These are phyloP conservation scores for Nomada lathburiana DNA, from an alignment of 2,888 invertebrate genomes.

Conservation along the genomic window DNA sequence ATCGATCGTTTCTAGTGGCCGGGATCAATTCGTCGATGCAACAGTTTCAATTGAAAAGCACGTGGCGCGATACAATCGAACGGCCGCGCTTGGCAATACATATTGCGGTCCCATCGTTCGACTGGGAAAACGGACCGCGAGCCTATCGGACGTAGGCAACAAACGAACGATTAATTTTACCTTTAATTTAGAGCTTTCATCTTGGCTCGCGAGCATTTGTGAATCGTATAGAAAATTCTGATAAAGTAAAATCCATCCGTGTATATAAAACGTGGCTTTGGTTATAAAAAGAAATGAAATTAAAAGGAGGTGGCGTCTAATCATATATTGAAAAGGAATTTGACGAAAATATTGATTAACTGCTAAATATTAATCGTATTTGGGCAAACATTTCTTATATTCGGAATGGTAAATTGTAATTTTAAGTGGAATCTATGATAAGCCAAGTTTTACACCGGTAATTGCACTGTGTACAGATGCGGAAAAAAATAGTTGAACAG, in stretches of 20 bases:
- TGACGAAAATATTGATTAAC: too few relatives aligned
- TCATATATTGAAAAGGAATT: too few relatives aligned
- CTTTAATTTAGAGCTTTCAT: constrained; percentile 33
- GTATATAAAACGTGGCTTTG: neutral
- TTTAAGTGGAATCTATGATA: too few relatives aligned
- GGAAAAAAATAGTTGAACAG: neutral
- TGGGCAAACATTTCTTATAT: too few relatives aligned
- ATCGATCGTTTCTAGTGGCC: constrained; percentile 4
- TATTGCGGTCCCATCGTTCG: neutral
- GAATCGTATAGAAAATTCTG: neutral
- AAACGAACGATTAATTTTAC: constrained; percentile 35
- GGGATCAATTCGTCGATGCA: constrained; percentile 42
- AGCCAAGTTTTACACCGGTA: neutral
- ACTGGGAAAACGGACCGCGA: neutral
- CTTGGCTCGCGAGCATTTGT: constrained; percentile 6
- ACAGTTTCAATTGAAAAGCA: constrained; percentile 37
- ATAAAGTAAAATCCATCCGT: too few relatives aligned
- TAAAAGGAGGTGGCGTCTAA: neutral
- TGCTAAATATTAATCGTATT: too few relatives aligned
- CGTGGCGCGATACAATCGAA: neutral
- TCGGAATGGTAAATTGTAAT: too few relatives aligned
- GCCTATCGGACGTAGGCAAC: constrained; percentile 13
- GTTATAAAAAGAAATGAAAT: neutral
- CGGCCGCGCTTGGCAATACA: constrained; percentile 11
- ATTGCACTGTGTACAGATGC: neutral